Conservation (phyloP, 2,797 vertebrate genomes). For the Picus viridis region DNA sequence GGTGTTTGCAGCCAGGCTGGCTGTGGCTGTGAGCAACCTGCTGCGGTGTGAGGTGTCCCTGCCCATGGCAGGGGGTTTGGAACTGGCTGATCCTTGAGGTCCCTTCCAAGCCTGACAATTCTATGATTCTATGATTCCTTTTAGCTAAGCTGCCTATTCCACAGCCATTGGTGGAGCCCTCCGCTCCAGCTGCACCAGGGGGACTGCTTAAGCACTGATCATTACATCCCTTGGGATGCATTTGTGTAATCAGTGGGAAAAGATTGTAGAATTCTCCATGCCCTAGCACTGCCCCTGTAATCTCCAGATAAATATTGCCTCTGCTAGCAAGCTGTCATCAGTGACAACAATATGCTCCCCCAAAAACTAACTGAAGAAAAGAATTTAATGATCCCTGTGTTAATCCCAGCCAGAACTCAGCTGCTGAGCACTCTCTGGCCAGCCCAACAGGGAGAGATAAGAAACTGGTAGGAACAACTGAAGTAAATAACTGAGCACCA, state of each 20-base stretch:
- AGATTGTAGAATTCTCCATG: background rate
- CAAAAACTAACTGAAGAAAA: background rate
- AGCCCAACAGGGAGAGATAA: background rate
- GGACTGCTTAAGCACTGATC: background rate
- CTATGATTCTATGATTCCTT: background rate
- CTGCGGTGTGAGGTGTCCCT: too few relatives aligned
- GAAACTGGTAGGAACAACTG: background rate
- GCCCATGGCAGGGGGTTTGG: too few relatives aligned
- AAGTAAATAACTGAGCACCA: background rate
- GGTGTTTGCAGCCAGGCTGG: too few relatives aligned
- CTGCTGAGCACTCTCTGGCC: background rate
- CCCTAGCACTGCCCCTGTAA: background rate
- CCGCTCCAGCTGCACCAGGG: background rate
- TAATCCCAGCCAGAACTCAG: background rate
- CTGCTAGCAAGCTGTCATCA: slow-evolving; percentile 13
- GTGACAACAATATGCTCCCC: background rate
- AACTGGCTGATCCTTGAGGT: too few relatives aligned
- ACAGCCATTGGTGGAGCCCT: background rate
- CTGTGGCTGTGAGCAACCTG: too few relatives aligned
- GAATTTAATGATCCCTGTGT: background rate
- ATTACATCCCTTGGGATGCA: background rate
- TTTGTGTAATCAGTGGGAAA: background rate
- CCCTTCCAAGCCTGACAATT: too few relatives aligned
- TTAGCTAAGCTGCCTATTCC: background rate
- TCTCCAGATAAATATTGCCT: slow-evolving; percentile 5